These are phyloP conservation scores for Montipora foliosa DNA, from an alignment of 64 coral and sea anemone genomes.

Conservation along the genomic window DNA sequence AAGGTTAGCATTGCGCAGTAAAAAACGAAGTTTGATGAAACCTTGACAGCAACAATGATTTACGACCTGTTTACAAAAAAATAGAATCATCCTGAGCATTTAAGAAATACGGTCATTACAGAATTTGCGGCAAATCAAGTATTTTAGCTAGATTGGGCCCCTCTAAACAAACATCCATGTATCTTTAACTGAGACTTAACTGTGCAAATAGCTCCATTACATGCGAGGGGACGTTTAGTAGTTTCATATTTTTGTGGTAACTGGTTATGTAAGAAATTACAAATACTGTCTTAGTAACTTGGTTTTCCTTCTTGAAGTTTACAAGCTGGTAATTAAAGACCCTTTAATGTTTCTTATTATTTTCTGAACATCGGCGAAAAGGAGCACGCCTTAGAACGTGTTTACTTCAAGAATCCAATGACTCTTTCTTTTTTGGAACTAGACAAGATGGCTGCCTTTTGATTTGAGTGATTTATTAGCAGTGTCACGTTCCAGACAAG, in stretches of 20 bases:
- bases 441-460: constrained; percentile 36
- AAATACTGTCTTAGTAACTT: not conserved
- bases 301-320: not conserved
- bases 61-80: not conserved
- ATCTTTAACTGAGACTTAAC: not conserved
- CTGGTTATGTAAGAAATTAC: not conserved
- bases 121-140: not conserved
- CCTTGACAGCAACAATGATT: not conserved
- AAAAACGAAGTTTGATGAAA: not conserved
- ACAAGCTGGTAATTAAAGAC: no score
- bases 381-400: not conserved
- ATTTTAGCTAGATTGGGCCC: not conserved
- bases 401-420: not conserved
- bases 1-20: not conserved
- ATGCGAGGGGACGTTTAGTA: not conserved
- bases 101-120: not conserved
- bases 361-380: no score
- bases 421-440: not conserved
- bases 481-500: constrained; percentile 19
- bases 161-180: not conserved
- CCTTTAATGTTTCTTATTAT: no score
- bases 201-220: not conserved
- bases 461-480: constrained; percentile 32
- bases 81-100: not conserved
- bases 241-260: not conserved